These are phyloP conservation scores for Rhabdophis nuchalis DNA, from an alignment of 2,797 vertebrate species.

Conservation along the genomic window DNA sequence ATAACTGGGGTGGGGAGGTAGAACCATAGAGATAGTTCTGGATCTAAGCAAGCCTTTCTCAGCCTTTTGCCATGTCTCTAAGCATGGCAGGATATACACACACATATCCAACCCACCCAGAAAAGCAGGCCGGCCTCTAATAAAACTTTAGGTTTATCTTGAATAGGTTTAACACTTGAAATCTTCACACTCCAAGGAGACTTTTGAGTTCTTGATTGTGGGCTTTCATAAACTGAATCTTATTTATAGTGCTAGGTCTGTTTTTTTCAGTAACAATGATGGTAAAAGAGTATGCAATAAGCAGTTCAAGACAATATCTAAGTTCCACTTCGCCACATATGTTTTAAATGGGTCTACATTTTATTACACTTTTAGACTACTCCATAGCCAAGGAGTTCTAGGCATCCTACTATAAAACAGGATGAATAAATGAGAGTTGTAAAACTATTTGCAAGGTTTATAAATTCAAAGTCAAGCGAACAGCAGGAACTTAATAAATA, in stretches of 20 bases:
- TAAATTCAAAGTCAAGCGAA: neutral
- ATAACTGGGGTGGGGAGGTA: neutral
- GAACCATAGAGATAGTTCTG: neutral
- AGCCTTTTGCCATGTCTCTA: neutral
- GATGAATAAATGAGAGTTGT: neutral
- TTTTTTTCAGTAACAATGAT: neutral
- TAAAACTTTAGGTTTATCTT: neutral
- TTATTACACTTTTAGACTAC: constrained; percentile 3
- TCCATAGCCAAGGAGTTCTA: neutral
- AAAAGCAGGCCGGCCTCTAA: neutral
- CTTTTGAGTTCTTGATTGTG: neutral
- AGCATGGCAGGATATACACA: neutral
- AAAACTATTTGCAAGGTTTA: neutral
- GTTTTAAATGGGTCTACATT: neutral
- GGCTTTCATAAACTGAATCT: constrained; percentile 4
- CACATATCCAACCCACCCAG: neutral
- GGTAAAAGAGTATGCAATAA: constrained; percentile 22
- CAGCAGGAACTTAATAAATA: neutral
- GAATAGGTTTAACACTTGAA: neutral
- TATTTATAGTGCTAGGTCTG: neutral
- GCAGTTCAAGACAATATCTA: neutral
- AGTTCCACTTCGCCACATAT: constrained; percentile 5
- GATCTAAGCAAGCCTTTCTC: neutral
- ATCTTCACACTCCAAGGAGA: neutral
- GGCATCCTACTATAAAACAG: neutral